Base-by-base conservation (phyloP, 1,140 invertebrate species). In the Saxidomus purpurata region DNA sequence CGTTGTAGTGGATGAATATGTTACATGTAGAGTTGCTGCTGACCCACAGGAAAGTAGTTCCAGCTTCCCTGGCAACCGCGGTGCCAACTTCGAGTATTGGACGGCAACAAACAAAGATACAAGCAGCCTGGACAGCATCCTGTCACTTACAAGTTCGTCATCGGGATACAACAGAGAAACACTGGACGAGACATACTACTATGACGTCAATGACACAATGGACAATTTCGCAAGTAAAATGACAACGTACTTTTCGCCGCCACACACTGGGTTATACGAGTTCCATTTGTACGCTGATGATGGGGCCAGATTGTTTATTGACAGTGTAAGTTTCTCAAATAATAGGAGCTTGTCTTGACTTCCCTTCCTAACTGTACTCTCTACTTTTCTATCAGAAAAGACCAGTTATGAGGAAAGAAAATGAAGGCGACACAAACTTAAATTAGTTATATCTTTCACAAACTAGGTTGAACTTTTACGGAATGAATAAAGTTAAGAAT, bases 181-280 rank as follows among this genome's bases (percentile, higher is more conserved):
- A 1, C n/a, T 88, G 55, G 86, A 88, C 34, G 86, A 88, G 59
- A 80, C 63, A 19, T 88, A 67, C 49, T 81, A 61, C 47, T 19
- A 80, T 59, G 86, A 88, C 61, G 52, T 79, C n/a, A 87, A 80
- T 67, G 63, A 88, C 31, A 81, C 76, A 22, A 88, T 88, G 86
- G 87, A 89, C 31, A 22, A 77, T 36, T 89, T 40, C 40, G 87
- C 47, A 1, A 59, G 55, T 40, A 52, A 61, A 36, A 83, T 89
- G 79, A 83, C 87, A 11, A 49, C 80, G 25, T 77, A 38, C 34
- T 89, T 89, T 38, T 83, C 67, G 31, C 61, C 87, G 0, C 87
- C 87, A 31, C 87, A 89, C 28, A 34, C 38, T 22, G 87, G 87
- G 77, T 36, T 59, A n/a, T 89, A 89, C 36, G 59, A 89, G 79